Evolutionary conservation across 2,113 vertebrate genomes (phyloP), one percentile per base, ranked within the genome.

Genomic region (Eretmochelys imbricata): DNA sequence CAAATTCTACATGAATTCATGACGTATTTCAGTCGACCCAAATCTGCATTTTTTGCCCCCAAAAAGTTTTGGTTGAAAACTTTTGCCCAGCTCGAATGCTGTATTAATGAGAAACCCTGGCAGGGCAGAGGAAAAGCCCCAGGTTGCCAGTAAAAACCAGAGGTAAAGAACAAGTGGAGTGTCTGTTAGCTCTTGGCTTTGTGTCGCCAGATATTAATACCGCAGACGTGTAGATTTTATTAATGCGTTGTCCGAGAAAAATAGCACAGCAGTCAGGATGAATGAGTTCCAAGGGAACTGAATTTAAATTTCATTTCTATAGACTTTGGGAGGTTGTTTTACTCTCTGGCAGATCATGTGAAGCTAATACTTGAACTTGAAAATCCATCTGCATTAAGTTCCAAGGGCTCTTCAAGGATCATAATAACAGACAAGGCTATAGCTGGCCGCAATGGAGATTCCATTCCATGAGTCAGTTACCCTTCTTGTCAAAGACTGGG

Each of bases 1-100:
- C 17, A 19, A 69, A 19, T 69, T 69, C 0, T 8, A n/a, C 35
- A 5, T 4, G 2, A 38, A 38, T 19, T 69, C 35, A 1, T 9
- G 35, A 38, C 5, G 16, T 20, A 38, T 69, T 69, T 20, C 8
- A 4, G 16, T 69, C 19, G 8, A 69, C 31, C 31, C 65, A 69
- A 19, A 5, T 17, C 65, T 69, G 65, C 17, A 20, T 20, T n/a
- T 69, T 69, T n/a, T 20, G 16, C 17, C 17, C 14, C 8, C 8
- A 8, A 19, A 69, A 69, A 20, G 35, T 69, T 69, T 69, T 69
- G 65, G 35, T 20, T 4, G 1, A 69, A 69, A n/a, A 19, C 19
- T n/a, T 69, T 69, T 69, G 16, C 17, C 31, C 35, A 25, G 42
- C 20, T 46, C 11, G 7, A 27, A 12, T 46, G 72, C 42, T 76